Evolutionary conservation across 2,888 invertebrate species (phyloP).

Genomic region (Dicroscelio sp.): DNA sequence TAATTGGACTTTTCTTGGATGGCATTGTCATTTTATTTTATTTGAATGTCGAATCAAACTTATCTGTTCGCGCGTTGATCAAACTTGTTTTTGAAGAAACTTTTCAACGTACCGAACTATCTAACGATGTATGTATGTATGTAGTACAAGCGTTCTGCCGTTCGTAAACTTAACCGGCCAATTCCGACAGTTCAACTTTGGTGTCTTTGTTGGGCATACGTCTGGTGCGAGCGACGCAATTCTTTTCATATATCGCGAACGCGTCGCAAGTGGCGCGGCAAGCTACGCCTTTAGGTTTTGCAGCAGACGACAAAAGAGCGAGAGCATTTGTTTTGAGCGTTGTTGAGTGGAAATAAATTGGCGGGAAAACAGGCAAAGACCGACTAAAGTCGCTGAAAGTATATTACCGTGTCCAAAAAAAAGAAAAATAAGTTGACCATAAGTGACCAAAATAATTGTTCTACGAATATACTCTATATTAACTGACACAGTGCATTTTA

Average conservation of each 20-base stretch:
- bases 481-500: too few species aligned
- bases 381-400: neutral
- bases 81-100: neutral
- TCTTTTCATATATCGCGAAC: too few species aligned
- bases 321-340: neutral
- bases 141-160: too few species aligned
- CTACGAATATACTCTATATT: too few species aligned
- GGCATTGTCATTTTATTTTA: neutral
- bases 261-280: too few species aligned
- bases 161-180: neutral
- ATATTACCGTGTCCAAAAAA: neutral
- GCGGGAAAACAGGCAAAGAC: neutral
- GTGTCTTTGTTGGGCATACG: too few species aligned
- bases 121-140: too few species aligned
- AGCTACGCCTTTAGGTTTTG: neutral
- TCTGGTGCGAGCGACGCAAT: neutral
- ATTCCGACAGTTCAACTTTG: neutral
- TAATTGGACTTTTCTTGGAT: neutral
- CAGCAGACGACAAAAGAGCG: neutral
- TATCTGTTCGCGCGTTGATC: neutral
- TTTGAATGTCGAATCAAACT: neutral
- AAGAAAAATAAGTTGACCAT: neutral
- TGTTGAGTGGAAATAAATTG: neutral
- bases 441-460: neutral
- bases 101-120: neutral